Percentiles rank a stretch among this genome's conserved stretches.
These are phyloP conservation scores for Enteromius unitaeniatus DNA, from an alignment of 2,797 vertebrate species.

Conservation along the genomic window DNA sequence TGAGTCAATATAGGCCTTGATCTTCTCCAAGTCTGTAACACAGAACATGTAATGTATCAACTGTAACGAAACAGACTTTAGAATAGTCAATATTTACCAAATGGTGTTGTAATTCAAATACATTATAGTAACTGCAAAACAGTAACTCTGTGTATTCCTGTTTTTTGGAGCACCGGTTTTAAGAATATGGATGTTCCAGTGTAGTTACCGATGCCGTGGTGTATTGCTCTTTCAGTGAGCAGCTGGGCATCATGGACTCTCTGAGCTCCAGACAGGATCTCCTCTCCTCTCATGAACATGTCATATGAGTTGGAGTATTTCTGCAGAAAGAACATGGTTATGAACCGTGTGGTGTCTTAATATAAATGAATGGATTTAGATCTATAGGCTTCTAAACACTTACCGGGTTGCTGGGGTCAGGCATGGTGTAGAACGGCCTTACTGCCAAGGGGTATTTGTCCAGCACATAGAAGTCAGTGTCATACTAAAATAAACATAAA, in stretches of 20 bases:
- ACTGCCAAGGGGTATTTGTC: conserved; percentile 98
- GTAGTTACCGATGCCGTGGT: conserved; percentile 90
- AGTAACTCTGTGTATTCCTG: neutral
- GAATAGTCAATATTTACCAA: neutral
- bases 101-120: neutral
- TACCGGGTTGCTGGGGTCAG: conserved; percentile 90
- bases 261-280: conserved; percentile 97
- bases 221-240: conserved; percentile 89
- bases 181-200: neutral
- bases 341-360: neutral
- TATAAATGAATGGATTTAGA: neutral
- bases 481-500: conserved; percentile 82
- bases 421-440: conserved; percentile 99
- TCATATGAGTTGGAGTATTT: conserved; percentile 98
- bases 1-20: conserved; percentile 96
- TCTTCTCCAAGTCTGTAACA: conserved; percentile 94
- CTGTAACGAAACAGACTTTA: neutral
- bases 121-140: neutral
- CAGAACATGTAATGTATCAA: neutral
- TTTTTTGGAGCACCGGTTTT: neutral
- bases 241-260: conserved; percentile 93
- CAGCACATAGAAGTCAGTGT: conserved; percentile 98
- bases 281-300: conserved; percentile 99
- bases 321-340: conserved; percentile 70
- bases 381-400: conserved; percentile 69